These are phyloP conservation scores for Syrrhaptes paradoxus DNA, from an alignment of 2,113 vertebrate species.

Conservation along the genomic window DNA sequence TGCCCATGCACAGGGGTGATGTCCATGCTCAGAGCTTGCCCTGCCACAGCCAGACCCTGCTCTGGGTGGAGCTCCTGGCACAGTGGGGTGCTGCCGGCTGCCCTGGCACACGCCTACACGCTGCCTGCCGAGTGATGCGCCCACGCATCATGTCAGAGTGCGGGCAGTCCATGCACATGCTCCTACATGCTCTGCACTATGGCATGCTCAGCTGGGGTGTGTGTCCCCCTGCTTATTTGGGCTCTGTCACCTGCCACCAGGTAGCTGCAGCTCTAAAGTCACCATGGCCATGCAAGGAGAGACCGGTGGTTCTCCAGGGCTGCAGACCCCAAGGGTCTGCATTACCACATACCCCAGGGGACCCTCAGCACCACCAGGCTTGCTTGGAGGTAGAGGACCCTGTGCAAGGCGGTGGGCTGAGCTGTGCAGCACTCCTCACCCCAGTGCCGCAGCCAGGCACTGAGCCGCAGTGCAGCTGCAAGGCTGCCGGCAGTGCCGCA, in stretches of 20 bases:
- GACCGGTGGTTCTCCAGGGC: background rate
- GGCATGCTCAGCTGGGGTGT: background rate
- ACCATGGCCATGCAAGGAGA: background rate
- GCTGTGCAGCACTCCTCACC: background rate
- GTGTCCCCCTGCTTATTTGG: background rate
- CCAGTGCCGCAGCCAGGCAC: background rate
- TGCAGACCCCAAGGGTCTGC: background rate
- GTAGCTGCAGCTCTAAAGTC: background rate
- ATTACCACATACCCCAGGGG: background rate
- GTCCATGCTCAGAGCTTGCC: background rate
- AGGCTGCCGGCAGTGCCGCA: background rate
- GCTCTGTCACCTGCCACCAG: background rate
- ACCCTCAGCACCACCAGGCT: background rate
- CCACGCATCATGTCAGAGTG: background rate
- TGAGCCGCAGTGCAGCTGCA: fast-evolving
- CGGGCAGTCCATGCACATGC: fast-evolving
- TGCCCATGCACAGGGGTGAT: fast-evolving
- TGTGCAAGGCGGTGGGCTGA: background rate
- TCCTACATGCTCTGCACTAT: fast-evolving
- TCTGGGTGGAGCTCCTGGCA: background rate
- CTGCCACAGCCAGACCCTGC: background rate
- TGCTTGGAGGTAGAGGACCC: background rate
- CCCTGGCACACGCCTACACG: background rate
- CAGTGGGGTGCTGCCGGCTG: fast-evolving
- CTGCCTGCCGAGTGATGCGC: background rate